These are phyloP conservation scores for Apotomis capreana DNA, from an alignment of 2,888 invertebrate genomes.

Conservation along the genomic window DNA sequence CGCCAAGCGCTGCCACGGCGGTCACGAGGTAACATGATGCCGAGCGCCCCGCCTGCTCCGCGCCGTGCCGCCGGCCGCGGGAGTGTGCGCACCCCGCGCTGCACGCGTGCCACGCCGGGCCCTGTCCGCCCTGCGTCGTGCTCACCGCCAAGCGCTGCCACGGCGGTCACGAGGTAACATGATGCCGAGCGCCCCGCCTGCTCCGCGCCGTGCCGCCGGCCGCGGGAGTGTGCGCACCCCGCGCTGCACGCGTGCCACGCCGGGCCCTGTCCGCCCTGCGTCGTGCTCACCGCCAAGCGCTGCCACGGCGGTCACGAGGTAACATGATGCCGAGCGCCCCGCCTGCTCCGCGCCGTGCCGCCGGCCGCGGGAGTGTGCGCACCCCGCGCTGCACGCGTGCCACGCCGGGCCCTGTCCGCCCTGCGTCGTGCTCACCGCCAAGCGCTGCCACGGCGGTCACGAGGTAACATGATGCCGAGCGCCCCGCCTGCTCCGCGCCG, in stretches of 20 bases:
- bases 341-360: conserved; percentile 85
- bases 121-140: conserved; percentile 10
- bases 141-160: conserved; percentile 17
- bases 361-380: conserved; percentile 87
- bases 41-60: neutral
- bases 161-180: conserved; percentile 86
- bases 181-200: conserved; percentile 21
- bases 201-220: neutral
- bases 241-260: conserved; percentile 94
- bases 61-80: neutral
- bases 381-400: conserved; percentile 88
- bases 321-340: conserved; percentile 71
- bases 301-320: conserved; percentile 91
- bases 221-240: conserved; percentile 85
- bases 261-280: conserved; percentile 91
- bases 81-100: neutral
- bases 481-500: conserved; percentile 81
- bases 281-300: conserved; percentile 89
- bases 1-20: conserved; percentile 92
- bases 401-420: conserved; percentile 90
- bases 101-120: conserved; percentile 1
- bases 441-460: conserved; percentile 91
- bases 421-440: conserved; percentile 91
- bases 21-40: conserved; percentile 82
- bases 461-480: conserved; percentile 69